Base-by-base conservation (phyloP, 2,113 vertebrate species). In the Perca schrenkii region DNA sequence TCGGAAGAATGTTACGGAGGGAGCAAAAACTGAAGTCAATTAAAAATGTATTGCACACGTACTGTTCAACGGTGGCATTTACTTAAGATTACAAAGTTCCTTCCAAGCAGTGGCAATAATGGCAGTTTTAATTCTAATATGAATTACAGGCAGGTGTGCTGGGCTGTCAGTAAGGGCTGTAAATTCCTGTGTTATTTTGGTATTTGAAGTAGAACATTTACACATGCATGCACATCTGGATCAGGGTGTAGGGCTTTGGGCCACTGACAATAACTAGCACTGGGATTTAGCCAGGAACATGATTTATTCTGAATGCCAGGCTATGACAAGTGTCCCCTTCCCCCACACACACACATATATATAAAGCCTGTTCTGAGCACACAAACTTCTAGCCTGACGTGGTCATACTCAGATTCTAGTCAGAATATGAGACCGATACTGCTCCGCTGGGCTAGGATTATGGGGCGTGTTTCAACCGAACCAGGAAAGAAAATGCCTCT, bases 161-260 rank as follows among this genome's bases (percentile, higher is more conserved):
- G 65, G 52, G 28, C 56, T 57, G 43, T 77, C 54, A 58, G 73
- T 16, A 2, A 13, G 8, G 43, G 52, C 49, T 52, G 17, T 79
- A 49, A 71, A 89, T 86, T 81, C 86, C 74, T 61, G 76, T 14
- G 31, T 22, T 66, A 62, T 74, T 21, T 80, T 14, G 34, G 34
- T 66, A 62, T 74, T 21, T 80, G 63, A 89, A 79, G 61, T 74
- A 19, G 66, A 79, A 86, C 79, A 79, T 78, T 77, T 61, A 70
- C 66, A 85, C 78, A 63, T 49, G 58, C 61, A 25, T 66, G 54
- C 82, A 85, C 61, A 86, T 86, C 78, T 80, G 83, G 80, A 78
- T 89, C 84, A 47, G 22, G 6, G 65, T 63, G 47, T 52, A 61
- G 14, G 49, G 52, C 60, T 84, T 49, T 34, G 62, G 74, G 70